Conservation (phyloP, 2,113 vertebrate genomes). For the Poeciliopsis turrubarensis region DNA sequence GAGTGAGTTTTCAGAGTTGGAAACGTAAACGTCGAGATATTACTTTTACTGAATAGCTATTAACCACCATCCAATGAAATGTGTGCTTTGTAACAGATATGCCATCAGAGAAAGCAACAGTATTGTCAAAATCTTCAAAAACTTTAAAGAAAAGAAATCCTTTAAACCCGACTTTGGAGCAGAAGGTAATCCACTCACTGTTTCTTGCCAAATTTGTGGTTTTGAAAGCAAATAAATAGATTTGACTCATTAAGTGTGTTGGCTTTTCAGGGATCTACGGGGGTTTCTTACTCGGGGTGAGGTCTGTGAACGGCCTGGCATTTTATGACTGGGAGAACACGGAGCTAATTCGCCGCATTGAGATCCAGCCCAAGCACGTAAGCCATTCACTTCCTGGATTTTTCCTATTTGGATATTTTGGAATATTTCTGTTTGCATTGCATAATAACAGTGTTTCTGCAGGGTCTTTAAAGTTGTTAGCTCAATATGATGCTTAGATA, state of each 20-base stretch:
- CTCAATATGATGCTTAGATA: not conserved
- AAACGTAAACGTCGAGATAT: not conserved
- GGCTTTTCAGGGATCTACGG: constrained; percentile 89
- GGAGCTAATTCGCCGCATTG: constrained; percentile 94
- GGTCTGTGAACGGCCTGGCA: constrained; percentile 94
- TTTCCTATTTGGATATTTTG: not conserved
- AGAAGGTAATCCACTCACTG: constrained; percentile 83
- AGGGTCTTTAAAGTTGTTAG: not conserved
- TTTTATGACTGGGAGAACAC: constrained; percentile 99
- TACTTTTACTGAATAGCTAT: not conserved
- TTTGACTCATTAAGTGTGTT: not conserved
- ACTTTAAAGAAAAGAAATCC: constrained; percentile 98
- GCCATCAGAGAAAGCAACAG: constrained; percentile 97
- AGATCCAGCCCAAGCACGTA: constrained; percentile 98
- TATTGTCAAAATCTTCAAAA: constrained; percentile 98
- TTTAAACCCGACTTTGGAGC: constrained; percentile 99
- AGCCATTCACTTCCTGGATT: constrained; percentile 45
- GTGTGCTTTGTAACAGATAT: constrained; percentile 80
- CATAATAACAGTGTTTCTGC: not conserved
- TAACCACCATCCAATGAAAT: not conserved
- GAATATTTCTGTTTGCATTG: not conserved
- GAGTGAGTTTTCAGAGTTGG: constrained; percentile 85
- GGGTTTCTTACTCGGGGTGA: constrained; percentile 93
- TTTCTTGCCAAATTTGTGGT: not conserved
- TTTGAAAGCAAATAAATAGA: not conserved